A percentile compares a stretch with the other conserved stretches of the same genome.
These are phyloP conservation scores for Podiceps cristatus DNA, from an alignment of 2,113 vertebrate genomes.

Conservation along the genomic window DNA sequence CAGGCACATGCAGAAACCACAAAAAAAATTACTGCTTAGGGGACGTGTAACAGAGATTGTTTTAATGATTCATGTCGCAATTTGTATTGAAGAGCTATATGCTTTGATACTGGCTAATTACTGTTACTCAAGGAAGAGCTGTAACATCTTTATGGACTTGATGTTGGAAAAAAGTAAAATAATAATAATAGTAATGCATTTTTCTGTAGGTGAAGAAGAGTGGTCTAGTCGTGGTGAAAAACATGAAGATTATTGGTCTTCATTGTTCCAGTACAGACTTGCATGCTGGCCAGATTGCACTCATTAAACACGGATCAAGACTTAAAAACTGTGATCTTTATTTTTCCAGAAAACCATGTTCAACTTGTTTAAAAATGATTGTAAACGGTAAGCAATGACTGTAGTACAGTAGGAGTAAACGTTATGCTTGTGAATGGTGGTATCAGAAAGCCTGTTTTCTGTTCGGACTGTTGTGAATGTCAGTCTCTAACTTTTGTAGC, in stretches of 20 bases:
- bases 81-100: neutral
- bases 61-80: neutral
- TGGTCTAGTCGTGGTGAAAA: conserved; percentile 92
- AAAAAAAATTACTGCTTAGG: neutral
- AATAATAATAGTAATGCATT: conserved; percentile 22
- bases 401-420: neutral
- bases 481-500: neutral
- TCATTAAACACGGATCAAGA: conserved; percentile 87
- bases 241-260: conserved; percentile 88
- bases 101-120: neutral
- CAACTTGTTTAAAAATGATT: conserved; percentile 96
- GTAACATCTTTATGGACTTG: neutral
- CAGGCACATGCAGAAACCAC: neutral
- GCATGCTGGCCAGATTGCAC: conserved; percentile 93
- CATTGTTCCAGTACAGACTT: conserved; percentile 90
- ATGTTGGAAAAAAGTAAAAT: neutral
- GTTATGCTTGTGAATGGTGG: neutral
- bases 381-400: conserved; percentile 86
- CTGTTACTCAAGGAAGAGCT: neutral
- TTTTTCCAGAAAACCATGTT: conserved; percentile 95
- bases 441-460: neutral
- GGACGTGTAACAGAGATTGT: neutral
- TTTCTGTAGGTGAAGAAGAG: conserved; percentile 79
- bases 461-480: neutral
- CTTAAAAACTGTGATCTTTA: conserved; percentile 90